Base-by-base conservation (phyloP, 2,113 vertebrate species). In the Psittacara wagleri region DNA sequence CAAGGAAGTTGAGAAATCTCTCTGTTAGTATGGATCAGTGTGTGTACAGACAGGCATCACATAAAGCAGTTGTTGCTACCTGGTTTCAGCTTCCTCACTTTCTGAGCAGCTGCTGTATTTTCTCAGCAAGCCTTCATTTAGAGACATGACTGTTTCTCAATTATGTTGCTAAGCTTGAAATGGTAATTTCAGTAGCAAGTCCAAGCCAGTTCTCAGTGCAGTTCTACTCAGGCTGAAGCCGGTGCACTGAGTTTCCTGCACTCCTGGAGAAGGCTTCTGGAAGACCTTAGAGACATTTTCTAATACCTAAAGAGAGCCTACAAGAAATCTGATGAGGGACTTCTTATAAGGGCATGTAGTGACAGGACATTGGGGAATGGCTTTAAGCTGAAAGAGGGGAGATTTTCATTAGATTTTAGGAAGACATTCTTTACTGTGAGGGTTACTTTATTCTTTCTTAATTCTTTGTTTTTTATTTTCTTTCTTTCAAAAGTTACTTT, bases 201-300 rank as follows among this genome's bases (percentile, higher is more conserved):
- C 29, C 0, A 0, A 77, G 55, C 28, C 4, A 1, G 6, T 33
- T 81, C 54, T 78, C 29, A 27, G 29, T 11, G 41, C 2, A 7
- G 17, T 11, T 16, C 51, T 59, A 8, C 9, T 52, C 9, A 46
- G n/a, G 64, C 57, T 35, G 57, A 59, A 24, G 13, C 57, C 3
- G 4, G 57, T 24, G 33, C 33, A 35, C 33, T 59, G 22, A 9
- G 3, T 59, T 59, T n/a, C 57, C 22, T 59, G 20, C 57, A 35
- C 15, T 35, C 57, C 33, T 35, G 57, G 33, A n/a, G 57, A 59
- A 35, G 22, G 33, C 57, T 59, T 22, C 22, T 6, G 57, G 33
- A 59, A 59, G 57, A 35, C 33, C 13, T 59, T 59, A 59, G 33
- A 59, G 22, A 9, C 57, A 23, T 35, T 59, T n/a, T 59, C 57